phyloP scores from a whole-genome alignment of 2,888 invertebrate genomes.

The Cetonia aurata region DNA sequence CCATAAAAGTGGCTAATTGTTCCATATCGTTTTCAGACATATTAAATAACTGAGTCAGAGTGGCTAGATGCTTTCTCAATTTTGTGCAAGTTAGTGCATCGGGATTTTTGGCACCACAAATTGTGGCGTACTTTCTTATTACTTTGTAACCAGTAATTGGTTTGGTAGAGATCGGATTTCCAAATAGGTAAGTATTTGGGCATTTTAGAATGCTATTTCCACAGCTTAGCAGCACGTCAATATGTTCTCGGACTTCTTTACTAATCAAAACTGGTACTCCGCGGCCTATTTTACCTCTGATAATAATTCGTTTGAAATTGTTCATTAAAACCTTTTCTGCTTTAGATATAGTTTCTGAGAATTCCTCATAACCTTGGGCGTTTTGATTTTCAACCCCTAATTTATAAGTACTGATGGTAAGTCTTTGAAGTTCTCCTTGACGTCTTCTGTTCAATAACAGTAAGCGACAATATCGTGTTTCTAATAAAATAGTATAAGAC shows the following conservation, averaged over 20 bases:
- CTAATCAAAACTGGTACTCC: conserved; percentile 34
- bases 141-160: conserved; percentile 14
- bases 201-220: not conserved
- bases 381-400: not conserved
- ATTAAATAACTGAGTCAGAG: conserved; percentile 52
- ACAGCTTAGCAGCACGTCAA: not conserved
- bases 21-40: conserved; percentile 51
- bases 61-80: conserved; percentile 50
- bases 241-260: conserved; percentile 12
- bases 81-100: conserved; percentile 7
- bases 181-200: conserved; percentile 26
- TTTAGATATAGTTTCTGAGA: conserved; percentile 17
- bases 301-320: conserved; percentile 33
- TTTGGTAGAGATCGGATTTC: conserved; percentile 1
- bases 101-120: conserved; percentile 17
- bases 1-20: conserved; percentile 53
- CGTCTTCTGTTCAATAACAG: conserved; percentile 53
- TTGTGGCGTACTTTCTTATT: not conserved
- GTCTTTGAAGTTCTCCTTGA: conserved; percentile 50
- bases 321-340: conserved; percentile 26
- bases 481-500: conserved; percentile 48
- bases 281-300: conserved; percentile 26
- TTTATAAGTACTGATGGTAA: conserved; percentile 8
- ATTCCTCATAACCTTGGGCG: conserved; percentile 21
- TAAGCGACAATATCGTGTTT: conserved; percentile 52